Evolutionary conservation across 2,888 invertebrate species (phyloP).

Genomic region (Tribolium freemani): DNA sequence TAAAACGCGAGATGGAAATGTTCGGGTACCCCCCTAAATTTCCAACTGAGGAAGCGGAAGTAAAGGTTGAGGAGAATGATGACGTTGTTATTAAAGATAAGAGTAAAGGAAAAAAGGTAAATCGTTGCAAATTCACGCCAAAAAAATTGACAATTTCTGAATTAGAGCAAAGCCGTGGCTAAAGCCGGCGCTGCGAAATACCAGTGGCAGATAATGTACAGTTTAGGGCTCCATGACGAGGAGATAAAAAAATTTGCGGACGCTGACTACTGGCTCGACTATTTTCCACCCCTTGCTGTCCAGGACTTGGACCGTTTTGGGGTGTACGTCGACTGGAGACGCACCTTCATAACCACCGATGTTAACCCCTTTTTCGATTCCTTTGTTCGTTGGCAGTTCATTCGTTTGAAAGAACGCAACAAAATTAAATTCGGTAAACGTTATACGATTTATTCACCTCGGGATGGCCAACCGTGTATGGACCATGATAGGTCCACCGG

Average conservation of each 20-base stretch:
- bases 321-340: constrained; percentile 96
- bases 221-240: constrained; percentile 89
- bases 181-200: constrained; percentile 91
- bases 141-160: constrained; percentile 38
- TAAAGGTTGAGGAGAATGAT: constrained; percentile 69
- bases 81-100: constrained; percentile 84
- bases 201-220: constrained; percentile 99
- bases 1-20: constrained; percentile 91
- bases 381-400: constrained; percentile 97
- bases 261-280: constrained; percentile 93
- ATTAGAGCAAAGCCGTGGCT: constrained; percentile 92
- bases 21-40: constrained; percentile 95
- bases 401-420: constrained; percentile 85
- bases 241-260: constrained; percentile 95
- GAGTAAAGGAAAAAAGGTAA: constrained; percentile 89
- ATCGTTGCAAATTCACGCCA: neutral
- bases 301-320: constrained; percentile 92
- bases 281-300: constrained; percentile 93
- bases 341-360: constrained; percentile 98
- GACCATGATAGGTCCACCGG: constrained; percentile 97
- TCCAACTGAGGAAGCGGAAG: constrained; percentile 75
- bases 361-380: constrained; percentile 98
- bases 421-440: constrained; percentile 98
- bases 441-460: constrained; percentile 95
- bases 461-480: constrained; percentile 99